Percentiles rank a stretch among this genome's conserved stretches.
phyloP scores from a whole-genome alignment of 64 coral and sea anemone genomes.

The Catalaphyllia jardinei region DNA sequence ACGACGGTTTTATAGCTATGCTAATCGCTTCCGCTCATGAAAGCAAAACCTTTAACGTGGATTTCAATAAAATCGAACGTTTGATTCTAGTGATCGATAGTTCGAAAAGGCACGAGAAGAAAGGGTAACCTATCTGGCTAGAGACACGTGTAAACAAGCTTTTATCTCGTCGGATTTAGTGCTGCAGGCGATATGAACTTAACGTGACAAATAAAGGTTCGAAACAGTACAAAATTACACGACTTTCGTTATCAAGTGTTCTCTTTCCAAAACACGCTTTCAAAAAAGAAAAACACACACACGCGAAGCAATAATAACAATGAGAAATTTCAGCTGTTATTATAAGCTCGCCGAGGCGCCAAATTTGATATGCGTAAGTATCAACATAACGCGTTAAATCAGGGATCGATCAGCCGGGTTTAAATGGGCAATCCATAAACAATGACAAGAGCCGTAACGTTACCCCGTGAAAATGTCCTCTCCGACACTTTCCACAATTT shows the following conservation, averaged over 20 bases:
- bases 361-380: slow-evolving; percentile 18
- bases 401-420: not conserved
- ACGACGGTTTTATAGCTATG: slow-evolving; percentile 19
- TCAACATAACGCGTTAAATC: slow-evolving; percentile 12
- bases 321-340: slow-evolving; percentile 24
- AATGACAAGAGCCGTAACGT: not conserved
- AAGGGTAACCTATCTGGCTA: not conserved
- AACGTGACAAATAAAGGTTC: not conserved
- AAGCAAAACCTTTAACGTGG: not conserved
- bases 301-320: slow-evolving; percentile 14
- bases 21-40: not conserved
- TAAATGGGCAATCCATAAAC: slow-evolving; percentile 29
- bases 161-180: not conserved
- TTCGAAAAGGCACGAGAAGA: not conserved
- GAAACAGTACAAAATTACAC: not conserved
- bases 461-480: slow-evolving; percentile 96
- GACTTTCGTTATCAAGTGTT: not conserved
- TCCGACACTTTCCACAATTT: slow-evolving; percentile 85
- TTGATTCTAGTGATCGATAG: not conserved
- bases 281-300: not conserved
- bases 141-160: slow-evolving; percentile 30
- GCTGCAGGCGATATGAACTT: not conserved
- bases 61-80: not conserved
- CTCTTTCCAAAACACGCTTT: not conserved
- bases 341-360: not conserved